Evolutionary conservation across 2,797 vertebrate genomes (phyloP).

Genomic region (Gorsachius magnificus): DNA sequence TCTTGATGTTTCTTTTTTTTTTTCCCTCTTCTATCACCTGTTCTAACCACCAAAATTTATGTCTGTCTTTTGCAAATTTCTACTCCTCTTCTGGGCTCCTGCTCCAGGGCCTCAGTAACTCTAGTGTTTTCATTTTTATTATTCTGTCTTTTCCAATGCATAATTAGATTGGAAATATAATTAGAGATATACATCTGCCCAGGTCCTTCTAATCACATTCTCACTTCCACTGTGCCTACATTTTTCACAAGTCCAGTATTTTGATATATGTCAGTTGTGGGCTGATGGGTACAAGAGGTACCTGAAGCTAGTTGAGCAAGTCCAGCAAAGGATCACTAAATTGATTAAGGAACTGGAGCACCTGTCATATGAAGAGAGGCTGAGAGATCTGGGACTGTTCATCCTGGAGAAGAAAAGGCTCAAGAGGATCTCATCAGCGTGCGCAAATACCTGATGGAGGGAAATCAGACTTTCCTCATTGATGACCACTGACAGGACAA

Average conservation of each 20-base stretch:
- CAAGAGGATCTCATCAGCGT: neutral
- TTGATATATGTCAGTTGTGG: neutral
- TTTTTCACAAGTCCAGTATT: neutral
- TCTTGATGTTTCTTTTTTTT: neutral
- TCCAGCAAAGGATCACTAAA: neutral
- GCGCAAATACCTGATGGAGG: neutral
- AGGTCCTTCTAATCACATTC: neutral
- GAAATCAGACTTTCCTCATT: neutral
- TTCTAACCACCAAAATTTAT: neutral
- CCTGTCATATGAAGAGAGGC: neutral
- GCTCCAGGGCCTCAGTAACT: neutral
- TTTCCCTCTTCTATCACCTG: neutral
- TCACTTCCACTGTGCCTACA: neutral
- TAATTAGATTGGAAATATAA: neutral
- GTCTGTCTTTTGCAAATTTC: neutral
- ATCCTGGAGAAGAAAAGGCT: neutral
- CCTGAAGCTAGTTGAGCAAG: neutral
- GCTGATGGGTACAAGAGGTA: neutral
- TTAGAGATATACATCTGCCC: neutral
- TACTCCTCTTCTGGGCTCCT: neutral
- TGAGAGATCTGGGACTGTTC: neutral
- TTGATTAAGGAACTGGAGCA: neutral
- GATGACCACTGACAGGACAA: neutral
- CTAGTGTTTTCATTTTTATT: neutral
- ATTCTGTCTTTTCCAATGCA: neutral